A percentile compares a stretch with the other conserved stretches of the same genome.
These are phyloP conservation scores for Lycia hirtaria DNA, from an alignment of 2,888 invertebrate genomes.

Conservation along the genomic window DNA sequence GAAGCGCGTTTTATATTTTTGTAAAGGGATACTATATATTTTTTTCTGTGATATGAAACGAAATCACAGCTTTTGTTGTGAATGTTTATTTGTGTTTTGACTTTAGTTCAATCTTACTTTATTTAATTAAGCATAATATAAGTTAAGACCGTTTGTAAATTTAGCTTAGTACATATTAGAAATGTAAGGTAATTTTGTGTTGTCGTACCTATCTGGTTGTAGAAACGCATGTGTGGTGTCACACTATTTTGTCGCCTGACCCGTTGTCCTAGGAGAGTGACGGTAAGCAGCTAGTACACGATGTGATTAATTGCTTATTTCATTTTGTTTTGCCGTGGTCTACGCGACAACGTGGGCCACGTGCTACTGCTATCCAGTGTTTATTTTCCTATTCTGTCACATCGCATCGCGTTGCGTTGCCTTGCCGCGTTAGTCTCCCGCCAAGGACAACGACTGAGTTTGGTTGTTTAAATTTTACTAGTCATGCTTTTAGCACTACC, in stretches of 20 bases:
- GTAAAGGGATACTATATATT: conserved; percentile 50
- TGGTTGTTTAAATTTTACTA: no score
- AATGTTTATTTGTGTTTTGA: conserved; percentile 26
- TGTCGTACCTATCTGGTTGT: not conserved
- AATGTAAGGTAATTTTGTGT: not conserved
- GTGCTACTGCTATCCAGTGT: no score
- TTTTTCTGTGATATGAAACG: conserved; percentile 68
- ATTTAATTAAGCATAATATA: conserved; percentile 25
- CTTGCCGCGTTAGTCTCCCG: no score
- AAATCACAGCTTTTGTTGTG: conserved; percentile 58
- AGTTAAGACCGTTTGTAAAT: not conserved
- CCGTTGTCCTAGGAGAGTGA: no score
- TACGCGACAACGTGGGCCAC: no score
- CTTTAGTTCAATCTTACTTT: conserved; percentile 39
- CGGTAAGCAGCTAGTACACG: no score
- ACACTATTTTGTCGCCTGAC: not conserved
- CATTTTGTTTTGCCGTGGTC: no score
- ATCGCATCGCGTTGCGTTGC: no score
- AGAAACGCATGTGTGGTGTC: not conserved
- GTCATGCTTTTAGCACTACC: no score
- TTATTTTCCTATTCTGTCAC: no score
- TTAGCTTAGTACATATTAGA: not conserved
- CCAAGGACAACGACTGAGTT: no score
- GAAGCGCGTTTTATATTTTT: conserved; percentile 48
- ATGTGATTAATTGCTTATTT: no score